Percentiles rank a stretch among this genome's conserved stretches.
Conservation (phyloP, 2,797 vertebrate species). For the Valencia hispanica region DNA sequence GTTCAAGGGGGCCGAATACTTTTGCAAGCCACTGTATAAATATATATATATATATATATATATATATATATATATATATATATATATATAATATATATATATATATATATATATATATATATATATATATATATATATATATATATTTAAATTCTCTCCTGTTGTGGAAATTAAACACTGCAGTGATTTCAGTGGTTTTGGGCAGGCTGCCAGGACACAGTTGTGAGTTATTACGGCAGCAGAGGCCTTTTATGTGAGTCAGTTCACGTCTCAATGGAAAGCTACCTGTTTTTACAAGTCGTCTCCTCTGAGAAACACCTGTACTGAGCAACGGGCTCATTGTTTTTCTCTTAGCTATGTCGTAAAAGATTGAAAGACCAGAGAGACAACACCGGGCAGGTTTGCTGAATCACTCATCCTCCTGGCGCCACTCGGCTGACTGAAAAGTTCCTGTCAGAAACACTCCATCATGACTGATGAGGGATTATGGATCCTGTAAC, state of each 20-base stretch:
- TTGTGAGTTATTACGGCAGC: conserved; percentile 72
- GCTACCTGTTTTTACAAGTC: conserved; percentile 86
- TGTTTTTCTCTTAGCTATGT: conserved; percentile 77
- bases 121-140: too few species aligned
- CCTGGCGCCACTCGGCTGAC: conserved; percentile 84
- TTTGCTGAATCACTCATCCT: conserved; percentile 89
- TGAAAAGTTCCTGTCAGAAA: conserved; percentile 84
- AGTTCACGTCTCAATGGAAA: conserved; percentile 72
- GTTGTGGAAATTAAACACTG: conserved; percentile 75
- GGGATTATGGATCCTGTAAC: conserved; percentile 78
- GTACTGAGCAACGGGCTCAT: conserved; percentile 78
- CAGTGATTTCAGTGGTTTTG: conserved; percentile 73
- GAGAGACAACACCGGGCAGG: conserved; percentile 80
- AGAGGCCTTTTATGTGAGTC: conserved; percentile 76
- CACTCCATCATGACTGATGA: conserved; percentile 77
- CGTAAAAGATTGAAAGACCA: conserved; percentile 80
- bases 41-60: too few species aligned
- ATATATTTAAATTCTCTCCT: conserved; percentile 32
- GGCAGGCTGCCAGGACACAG: conserved; percentile 72
- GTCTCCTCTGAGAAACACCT: conserved; percentile 76
- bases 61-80: too few species aligned
- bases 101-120: too few species aligned
- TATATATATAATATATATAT: too few species aligned
- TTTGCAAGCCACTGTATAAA: too few species aligned
- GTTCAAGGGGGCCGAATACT: too few species aligned